Percentiles rank a stretch among this genome's conserved stretches.
These are phyloP conservation scores for Lagopus leucura DNA, from an alignment of 2,113 vertebrate genomes.

Conservation along the genomic window DNA sequence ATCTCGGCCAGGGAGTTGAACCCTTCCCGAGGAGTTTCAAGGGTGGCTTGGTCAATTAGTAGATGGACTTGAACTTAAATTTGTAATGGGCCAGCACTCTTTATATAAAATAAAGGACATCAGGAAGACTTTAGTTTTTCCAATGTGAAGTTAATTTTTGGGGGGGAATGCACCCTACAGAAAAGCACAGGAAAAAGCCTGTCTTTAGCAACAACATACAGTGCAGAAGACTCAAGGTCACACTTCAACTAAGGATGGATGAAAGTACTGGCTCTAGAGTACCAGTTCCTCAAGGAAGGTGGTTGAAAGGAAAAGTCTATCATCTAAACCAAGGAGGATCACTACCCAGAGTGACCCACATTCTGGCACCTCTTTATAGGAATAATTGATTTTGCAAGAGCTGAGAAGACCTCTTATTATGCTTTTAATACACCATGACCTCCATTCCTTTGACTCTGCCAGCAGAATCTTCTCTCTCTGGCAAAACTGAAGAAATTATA, in stretches of 20 bases:
- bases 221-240: neutral
- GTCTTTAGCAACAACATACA: accelerated
- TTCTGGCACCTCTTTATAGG: neutral
- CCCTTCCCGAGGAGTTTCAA: neutral
- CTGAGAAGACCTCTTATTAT: neutral
- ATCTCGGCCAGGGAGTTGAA: neutral
- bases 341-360: neutral
- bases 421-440: neutral
- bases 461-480: neutral
- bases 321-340: accelerated
- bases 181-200: neutral
- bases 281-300: neutral
- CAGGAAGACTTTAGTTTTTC: neutral
- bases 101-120: neutral
- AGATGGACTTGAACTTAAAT: neutral
- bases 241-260: accelerated
- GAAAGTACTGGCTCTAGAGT: neutral
- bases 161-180: neutral
- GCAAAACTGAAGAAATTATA: neutral
- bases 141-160: neutral
- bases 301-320: accelerated
- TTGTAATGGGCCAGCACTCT: neutral
- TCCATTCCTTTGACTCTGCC: neutral
- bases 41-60: neutral
- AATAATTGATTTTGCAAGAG: neutral